Percentiles rank a stretch among this genome's conserved stretches.
These are phyloP conservation scores for Clarias batrachus DNA, from an alignment of 2,113 vertebrate genomes.

Conservation along the genomic window DNA sequence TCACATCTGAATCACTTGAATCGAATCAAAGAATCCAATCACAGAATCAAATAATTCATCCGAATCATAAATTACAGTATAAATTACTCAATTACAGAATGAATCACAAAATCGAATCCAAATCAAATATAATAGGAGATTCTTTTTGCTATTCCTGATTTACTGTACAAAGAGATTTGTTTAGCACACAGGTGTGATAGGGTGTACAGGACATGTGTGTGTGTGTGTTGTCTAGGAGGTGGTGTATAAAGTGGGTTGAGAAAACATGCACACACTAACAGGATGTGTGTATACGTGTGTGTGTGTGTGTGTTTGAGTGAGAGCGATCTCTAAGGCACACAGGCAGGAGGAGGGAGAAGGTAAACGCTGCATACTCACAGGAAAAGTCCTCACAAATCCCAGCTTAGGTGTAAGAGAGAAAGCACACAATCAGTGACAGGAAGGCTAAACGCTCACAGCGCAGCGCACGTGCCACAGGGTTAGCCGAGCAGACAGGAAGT, in stretches of 20 bases:
- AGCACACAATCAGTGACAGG: slow-evolving; percentile 61
- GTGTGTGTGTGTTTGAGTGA: slow-evolving; percentile 47
- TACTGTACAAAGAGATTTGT: not conserved
- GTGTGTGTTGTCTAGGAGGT: not conserved
- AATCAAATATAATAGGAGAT: not conserved
- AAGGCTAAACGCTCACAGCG: slow-evolving; percentile 23
- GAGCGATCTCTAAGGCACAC: slow-evolving; percentile 72
- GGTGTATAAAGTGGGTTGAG: not conserved
- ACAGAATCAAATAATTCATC: not conserved
- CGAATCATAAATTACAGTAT: not conserved
- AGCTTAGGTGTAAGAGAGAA: slow-evolving; percentile 76
- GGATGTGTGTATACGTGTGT: not conserved
- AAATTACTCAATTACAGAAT: not conserved
- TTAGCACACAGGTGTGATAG: not conserved
- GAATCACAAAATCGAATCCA: too few relatives aligned
- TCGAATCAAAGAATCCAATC: not conserved
- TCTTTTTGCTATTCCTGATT: not conserved
- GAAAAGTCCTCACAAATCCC: slow-evolving; percentile 77
- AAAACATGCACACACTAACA: slow-evolving; percentile 3
- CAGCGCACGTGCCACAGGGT: slow-evolving; percentile 36
- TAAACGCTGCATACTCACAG: slow-evolving; percentile 75
- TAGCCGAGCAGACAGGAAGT: slow-evolving; percentile 50
- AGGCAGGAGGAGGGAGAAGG: slow-evolving; percentile 62
- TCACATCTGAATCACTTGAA: not conserved
- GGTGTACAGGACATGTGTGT: not conserved